phyloP scores from a whole-genome alignment of 2,888 invertebrate species.

The Carpatolechia fugitivella region DNA sequence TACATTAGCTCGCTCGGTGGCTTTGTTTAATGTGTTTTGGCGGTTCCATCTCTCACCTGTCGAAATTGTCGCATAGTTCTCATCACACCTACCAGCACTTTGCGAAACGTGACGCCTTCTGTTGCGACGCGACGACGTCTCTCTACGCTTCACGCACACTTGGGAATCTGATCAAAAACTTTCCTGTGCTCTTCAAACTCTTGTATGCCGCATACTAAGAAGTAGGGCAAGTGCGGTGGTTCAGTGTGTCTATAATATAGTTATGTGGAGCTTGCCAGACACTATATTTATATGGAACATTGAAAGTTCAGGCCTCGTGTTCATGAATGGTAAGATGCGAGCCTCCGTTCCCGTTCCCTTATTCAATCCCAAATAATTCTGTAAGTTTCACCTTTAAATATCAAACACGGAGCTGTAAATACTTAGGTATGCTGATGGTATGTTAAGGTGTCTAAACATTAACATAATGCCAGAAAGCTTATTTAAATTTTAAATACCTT shows the following conservation, averaged over 20 bases:
- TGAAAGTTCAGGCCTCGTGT: neutral
- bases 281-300: neutral
- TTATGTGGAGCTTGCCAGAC: neutral
- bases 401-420: neutral
- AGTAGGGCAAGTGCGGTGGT: neutral
- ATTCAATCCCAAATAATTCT: neutral
- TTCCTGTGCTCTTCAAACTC: constrained; percentile 6
- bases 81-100: neutral
- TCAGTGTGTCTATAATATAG: neutral
- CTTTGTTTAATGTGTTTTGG: constrained; percentile 62
- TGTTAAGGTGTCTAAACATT: neutral
- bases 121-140: neutral
- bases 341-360: neutral
- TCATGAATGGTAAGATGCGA: neutral
- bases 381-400: neutral
- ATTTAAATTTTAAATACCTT: neutral
- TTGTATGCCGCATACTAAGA: constrained; percentile 7
- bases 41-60: constrained; percentile 57
- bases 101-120: constrained; percentile 9
- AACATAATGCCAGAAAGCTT: neutral
- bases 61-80: constrained; percentile 46
- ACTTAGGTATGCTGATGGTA: neutral
- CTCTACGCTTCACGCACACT: constrained; percentile 2
- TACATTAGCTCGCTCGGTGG: constrained; percentile 57
- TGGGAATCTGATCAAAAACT: constrained; percentile 15